Evolutionary conservation across 2,888 invertebrate species (phyloP).

Genomic region (Diarsia rubi): DNA sequence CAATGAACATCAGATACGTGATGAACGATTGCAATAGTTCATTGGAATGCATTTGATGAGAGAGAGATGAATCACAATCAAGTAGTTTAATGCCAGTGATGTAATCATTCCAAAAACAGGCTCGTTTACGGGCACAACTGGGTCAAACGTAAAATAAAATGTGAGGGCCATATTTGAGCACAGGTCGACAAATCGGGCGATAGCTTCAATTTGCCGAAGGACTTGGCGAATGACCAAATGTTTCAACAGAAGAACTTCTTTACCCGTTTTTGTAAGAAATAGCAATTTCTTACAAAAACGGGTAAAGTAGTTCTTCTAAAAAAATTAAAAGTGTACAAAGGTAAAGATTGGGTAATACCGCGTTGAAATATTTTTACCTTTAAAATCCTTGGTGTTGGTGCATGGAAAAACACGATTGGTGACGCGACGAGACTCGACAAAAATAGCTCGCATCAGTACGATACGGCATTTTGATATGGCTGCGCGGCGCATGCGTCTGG

Average conservation of each 20-base stretch:
- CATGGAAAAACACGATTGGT: conserved; percentile 63
- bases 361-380: conserved; percentile 41
- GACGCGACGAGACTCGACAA: conserved; percentile 62
- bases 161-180: conserved; percentile 48
- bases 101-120: conserved; percentile 50
- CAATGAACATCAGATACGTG: conserved; percentile 32
- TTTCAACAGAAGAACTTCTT: conserved; percentile 40
- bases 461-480: conserved; percentile 68
- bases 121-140: conserved; percentile 41
- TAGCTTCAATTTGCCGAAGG: conserved; percentile 37
- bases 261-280: conserved; percentile 32
- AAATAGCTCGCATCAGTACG: conserved; percentile 70
- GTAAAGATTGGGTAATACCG: conserved; percentile 36
- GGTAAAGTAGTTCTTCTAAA: too few relatives aligned
- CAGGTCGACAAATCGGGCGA: conserved; percentile 48
- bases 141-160: conserved; percentile 53
- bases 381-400: conserved; percentile 36
- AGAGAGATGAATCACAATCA: conserved; percentile 51
- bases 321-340: conserved; percentile 24
- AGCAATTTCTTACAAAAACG: too few relatives aligned
- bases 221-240: conserved; percentile 61
- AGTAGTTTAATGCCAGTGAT: conserved; percentile 37
- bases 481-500: conserved; percentile 57
- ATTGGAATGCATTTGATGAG: conserved; percentile 45
- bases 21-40: conserved; percentile 48